These are phyloP conservation scores for Ophioninae sp. DNA, from an alignment of 2,888 invertebrate species.

Conservation along the genomic window DNA sequence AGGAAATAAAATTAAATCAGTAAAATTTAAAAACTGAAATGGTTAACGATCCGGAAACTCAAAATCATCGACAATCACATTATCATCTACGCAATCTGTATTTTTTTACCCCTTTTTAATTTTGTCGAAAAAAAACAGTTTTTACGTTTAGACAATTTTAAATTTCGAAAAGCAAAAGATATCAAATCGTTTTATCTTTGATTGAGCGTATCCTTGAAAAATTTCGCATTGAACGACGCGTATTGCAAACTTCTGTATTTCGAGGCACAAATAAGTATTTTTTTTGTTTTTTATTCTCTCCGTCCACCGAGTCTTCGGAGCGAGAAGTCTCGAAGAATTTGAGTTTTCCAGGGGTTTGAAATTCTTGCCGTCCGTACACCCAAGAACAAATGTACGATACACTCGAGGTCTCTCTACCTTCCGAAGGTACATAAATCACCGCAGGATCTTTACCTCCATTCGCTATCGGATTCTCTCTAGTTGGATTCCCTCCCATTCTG, in stretches of 20 bases:
- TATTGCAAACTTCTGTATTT: not conserved
- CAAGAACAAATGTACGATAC: slow-evolving; percentile 2
- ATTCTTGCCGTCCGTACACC: slow-evolving; percentile 45
- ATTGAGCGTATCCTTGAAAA: too few relatives aligned
- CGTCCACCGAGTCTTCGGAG: slow-evolving; percentile 14
- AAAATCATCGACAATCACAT: too few relatives aligned
- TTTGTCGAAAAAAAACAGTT: too few relatives aligned
- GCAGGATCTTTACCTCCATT: slow-evolving; percentile 18
- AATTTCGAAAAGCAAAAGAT: too few relatives aligned
- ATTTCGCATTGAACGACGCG: not conserved
- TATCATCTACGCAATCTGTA: too few relatives aligned
- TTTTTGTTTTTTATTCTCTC: not conserved
- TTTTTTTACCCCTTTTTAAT: too few relatives aligned
- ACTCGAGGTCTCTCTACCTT: not conserved
- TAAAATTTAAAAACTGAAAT: too few relatives aligned
- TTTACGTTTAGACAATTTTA: too few relatives aligned
- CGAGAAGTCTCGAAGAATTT: slow-evolving; percentile 22
- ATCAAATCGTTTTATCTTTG: too few relatives aligned
- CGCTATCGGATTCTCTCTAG: slow-evolving; percentile 51
- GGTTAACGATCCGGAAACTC: too few relatives aligned
- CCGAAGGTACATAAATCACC: slow-evolving; percentile 50
- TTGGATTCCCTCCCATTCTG: slow-evolving; percentile 37
- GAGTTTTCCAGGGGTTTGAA: slow-evolving; percentile 45
- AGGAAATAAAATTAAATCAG: too few relatives aligned
- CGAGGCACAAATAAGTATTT: slow-evolving; percentile 1